Conservation (phyloP, 2,888 invertebrate species). For the Aleiodes testaceus region DNA sequence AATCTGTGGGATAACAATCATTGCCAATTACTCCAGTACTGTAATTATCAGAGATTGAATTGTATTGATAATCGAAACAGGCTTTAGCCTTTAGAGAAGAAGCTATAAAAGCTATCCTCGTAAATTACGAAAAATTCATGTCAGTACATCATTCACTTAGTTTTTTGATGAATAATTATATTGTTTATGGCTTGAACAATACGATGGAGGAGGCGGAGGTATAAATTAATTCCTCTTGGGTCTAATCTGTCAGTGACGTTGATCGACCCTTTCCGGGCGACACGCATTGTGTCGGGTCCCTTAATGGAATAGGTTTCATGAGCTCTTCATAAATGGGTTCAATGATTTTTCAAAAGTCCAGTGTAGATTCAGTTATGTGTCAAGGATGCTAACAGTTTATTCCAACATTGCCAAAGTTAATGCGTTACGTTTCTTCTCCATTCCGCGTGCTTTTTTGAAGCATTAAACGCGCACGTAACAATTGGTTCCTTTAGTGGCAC, state of each 20-base stretch:
- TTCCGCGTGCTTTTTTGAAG: neutral
- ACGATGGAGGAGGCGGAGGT: conserved; percentile 43
- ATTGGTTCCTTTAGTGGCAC: conserved; percentile 8
- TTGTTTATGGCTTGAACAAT: conserved; percentile 55
- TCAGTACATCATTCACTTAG: neutral
- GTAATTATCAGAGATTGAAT: no score
- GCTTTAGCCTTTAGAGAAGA: no score
- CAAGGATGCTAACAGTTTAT: neutral
- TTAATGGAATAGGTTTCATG: conserved; percentile 9
- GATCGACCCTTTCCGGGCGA: conserved; percentile 58
- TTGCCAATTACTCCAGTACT: no score
- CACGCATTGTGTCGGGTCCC: conserved; percentile 45
- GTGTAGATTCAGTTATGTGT: conserved; percentile 5
- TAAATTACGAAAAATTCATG: neutral
- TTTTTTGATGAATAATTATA: conserved; percentile 16
- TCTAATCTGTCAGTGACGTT: conserved; percentile 52
- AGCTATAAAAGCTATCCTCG: conserved; percentile 2
- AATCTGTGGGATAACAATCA: no score
- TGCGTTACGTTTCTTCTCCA: neutral
- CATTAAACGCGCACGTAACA: conserved; percentile 15
- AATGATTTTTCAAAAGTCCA: neutral
- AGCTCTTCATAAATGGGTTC: conserved; percentile 7
- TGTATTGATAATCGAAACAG: no score
- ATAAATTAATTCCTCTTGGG: conserved; percentile 58
- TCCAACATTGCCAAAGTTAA: neutral